Evolutionary conservation across 2,113 vertebrate genomes (phyloP), one percentile per base, ranked within the genome.

Genomic region (Bombycilla garrulus): DNA sequence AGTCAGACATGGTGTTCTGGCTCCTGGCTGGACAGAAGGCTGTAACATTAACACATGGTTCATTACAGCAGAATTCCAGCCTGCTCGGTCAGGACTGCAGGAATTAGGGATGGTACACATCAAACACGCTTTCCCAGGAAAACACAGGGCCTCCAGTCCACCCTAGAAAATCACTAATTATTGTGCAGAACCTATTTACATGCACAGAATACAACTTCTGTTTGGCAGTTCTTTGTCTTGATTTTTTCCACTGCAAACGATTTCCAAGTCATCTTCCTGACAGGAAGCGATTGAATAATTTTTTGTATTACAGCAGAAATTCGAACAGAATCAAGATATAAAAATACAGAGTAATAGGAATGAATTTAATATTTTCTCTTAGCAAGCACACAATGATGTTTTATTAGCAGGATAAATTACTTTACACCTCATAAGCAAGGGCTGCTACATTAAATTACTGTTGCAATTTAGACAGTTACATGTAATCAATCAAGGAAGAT

Each of bases 101-200:
- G 86, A 96, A 96, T 95, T 90, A 96, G 95, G 88, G 92, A 94
- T 72, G 93, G 96, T 80, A 81, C 76, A 96, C 87, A 81, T 92
- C 87, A 96, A 93, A 90, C n/a, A 36, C 31, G 72, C 74, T 95
- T 96, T 97, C 96, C 97, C 97, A 96, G 80, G 90, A 92, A 95
- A 97, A 93, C 51, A 89, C 84, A 73, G 85, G 54, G 93, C 78
- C 56, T 73, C 88, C 50, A 13, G 70, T 29, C 69, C 71, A 65
- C 73, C 50, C 79, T 15, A 58, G 82, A 92, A 97, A 95, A 93
- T 83, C 88, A 76, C 88, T 87, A 83, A 94, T 95, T 85, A 95
- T 5, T 28, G 81, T 15, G 58, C 67, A 71, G 72, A 78, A 70
- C 50, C 69, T 53, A 86, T 92, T 94, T 89, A 80, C 56, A 95